phyloP scores from a whole-genome alignment of 2,888 invertebrate genomes.

The Hydriomena furcata region DNA sequence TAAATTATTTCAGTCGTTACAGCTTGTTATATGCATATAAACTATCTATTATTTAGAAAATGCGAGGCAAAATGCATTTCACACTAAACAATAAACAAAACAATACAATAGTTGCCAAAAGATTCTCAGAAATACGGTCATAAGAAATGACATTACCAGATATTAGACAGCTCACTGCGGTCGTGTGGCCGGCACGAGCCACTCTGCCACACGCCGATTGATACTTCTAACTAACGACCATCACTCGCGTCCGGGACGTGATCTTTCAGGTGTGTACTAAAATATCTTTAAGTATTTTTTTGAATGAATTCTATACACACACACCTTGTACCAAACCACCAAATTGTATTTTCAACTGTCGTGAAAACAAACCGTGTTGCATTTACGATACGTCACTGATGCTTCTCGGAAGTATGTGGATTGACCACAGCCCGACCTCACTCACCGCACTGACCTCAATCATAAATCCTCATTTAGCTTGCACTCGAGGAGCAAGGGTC shows the following conservation, averaged over 20 bases:
- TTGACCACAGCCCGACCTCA: constrained; percentile 49
- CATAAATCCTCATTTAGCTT: constrained; percentile 78
- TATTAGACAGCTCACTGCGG: constrained; percentile 30
- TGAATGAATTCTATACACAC: too few species aligned
- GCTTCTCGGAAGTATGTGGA: constrained; percentile 12
- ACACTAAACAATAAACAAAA: too few species aligned
- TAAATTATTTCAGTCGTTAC: too few species aligned
- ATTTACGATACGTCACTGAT: background rate
- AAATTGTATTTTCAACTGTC: background rate
- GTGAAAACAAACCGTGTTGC: background rate
- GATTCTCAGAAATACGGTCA: constrained; percentile 27
- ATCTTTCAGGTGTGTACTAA: background rate
- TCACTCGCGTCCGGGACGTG: constrained; percentile 12
- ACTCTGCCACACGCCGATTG: constrained; percentile 19
- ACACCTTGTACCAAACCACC: background rate
- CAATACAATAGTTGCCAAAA: too few species aligned
- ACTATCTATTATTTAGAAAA: too few species aligned
- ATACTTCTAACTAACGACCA: constrained; percentile 6
- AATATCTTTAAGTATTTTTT: background rate
- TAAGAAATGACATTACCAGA: background rate
- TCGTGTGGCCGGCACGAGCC: constrained; percentile 68
- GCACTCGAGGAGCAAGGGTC: constrained; percentile 66
- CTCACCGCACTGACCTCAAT: constrained; percentile 75
- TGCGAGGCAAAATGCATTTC: too few species aligned
- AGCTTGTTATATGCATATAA: too few species aligned